Evolutionary conservation across 1,140 invertebrate genomes (phyloP).

Genomic region (Megalopta genalis): DNA sequence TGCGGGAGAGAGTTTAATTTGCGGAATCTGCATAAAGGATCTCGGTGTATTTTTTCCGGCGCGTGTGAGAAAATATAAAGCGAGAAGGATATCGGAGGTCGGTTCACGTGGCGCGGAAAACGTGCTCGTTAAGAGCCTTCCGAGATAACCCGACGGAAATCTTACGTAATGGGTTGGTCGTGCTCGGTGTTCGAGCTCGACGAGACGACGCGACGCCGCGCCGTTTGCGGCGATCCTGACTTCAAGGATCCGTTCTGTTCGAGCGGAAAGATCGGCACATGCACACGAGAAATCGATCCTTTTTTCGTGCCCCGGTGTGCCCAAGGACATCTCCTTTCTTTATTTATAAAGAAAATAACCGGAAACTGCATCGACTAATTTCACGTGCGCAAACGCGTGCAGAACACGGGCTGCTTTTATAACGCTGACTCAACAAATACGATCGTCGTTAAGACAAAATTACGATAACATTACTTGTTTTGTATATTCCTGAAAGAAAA

Average conservation of each 20-base stretch:
- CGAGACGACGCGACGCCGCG: constrained; percentile 63
- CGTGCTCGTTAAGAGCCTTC: constrained; percentile 5
- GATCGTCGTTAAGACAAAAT: too few species aligned
- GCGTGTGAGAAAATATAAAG: not conserved
- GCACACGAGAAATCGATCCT: not conserved
- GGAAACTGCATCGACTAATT: not conserved
- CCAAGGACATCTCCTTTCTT: too few species aligned
- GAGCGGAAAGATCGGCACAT: constrained; percentile 27
- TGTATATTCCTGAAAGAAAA: too few species aligned
- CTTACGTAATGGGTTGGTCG: constrained; percentile 60
- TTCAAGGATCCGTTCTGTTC: constrained; percentile 55
- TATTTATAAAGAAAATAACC: not conserved
- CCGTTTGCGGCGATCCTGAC: constrained; percentile 31
- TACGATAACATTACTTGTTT: too few species aligned
- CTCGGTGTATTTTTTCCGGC: not conserved
- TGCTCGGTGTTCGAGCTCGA: constrained; percentile 46
- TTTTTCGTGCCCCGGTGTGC: not conserved
- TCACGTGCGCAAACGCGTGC: too few species aligned
- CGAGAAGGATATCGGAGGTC: not conserved
- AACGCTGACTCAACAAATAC: too few species aligned
- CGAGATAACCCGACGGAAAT: constrained; percentile 51
- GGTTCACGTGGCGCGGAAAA: constrained; percentile 14
- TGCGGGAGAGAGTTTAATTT: too few species aligned
- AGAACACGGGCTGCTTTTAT: too few species aligned
- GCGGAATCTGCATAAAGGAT: too few species aligned